A percentile compares a stretch with the other conserved stretches of the same genome.
Evolutionary conservation across 2,113 vertebrate genomes (phyloP).

Genomic region (Sula dactylatra): DNA sequence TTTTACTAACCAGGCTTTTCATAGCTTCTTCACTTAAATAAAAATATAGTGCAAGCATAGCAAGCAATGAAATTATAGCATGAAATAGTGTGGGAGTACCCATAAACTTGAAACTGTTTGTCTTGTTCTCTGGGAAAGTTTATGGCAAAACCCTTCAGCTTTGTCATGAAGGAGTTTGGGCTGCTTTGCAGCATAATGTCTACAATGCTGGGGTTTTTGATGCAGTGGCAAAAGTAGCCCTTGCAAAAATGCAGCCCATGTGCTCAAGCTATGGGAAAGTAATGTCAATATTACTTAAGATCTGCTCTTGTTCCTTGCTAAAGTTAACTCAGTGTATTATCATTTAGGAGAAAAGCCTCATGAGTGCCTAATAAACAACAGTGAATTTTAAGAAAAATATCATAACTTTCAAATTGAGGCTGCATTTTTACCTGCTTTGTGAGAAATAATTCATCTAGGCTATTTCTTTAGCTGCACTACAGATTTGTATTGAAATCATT

Average conservation of each 20-base stretch:
- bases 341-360: background rate
- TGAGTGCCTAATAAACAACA: background rate
- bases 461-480: background rate
- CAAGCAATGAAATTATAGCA: background rate
- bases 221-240: background rate
- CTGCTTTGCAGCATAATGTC: background rate
- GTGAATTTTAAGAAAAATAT: background rate
- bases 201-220: background rate
- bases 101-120: background rate
- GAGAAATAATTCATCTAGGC: background rate
- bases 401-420: background rate
- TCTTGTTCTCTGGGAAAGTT: background rate
- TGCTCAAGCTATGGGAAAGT: background rate
- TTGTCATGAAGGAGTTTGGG: background rate
- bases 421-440: background rate
- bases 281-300: background rate
- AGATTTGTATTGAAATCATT: background rate
- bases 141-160: background rate
- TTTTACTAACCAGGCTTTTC: background rate
- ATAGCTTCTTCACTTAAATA: background rate
- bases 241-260: background rate
- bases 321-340: background rate
- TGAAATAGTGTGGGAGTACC: background rate
- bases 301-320: background rate
- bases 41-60: background rate